Evolutionary conservation across 2,888 invertebrate species (phyloP).

Genomic region (Nephrotoma flavescens): DNA sequence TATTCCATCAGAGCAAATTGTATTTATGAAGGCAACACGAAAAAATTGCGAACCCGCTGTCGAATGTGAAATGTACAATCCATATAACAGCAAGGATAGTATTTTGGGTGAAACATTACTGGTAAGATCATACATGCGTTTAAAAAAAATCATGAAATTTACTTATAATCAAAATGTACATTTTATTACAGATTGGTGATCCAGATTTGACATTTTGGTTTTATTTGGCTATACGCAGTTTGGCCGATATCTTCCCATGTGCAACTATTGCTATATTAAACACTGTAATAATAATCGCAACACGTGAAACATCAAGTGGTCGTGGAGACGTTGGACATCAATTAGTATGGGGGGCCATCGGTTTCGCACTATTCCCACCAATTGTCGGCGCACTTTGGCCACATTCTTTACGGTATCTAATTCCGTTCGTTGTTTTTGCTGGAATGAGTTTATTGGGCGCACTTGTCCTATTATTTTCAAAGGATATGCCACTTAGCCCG

Average conservation of each 20-base stretch:
- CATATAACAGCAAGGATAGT: slow-evolving; percentile 49
- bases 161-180: not conserved
- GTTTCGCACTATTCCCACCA: slow-evolving; percentile 23
- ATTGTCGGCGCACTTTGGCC: not conserved
- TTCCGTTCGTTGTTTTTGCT: slow-evolving; percentile 20
- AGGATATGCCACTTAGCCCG: slow-evolving; percentile 61
- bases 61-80: slow-evolving; percentile 54
- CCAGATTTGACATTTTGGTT: slow-evolving; percentile 52
- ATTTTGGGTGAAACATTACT: slow-evolving; percentile 48
- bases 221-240: slow-evolving; percentile 49
- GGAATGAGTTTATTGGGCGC: slow-evolving; percentile 41
- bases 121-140: slow-evolving; percentile 16
- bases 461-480: slow-evolving; percentile 34
- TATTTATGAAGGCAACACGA: slow-evolving; percentile 22
- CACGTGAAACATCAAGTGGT: slow-evolving; percentile 63
- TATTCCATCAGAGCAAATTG: slow-evolving; percentile 39
- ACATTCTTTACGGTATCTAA: slow-evolving; percentile 17
- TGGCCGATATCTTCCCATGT: slow-evolving; percentile 64
- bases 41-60: slow-evolving; percentile 46
- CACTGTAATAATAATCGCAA: slow-evolving; percentile 67
- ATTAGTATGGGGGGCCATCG: slow-evolving; percentile 58
- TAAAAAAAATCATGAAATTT: not conserved
- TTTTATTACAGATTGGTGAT: slow-evolving; percentile 35
- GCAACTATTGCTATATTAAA: slow-evolving; percentile 55
- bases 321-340: slow-evolving; percentile 68